phyloP scores from a whole-genome alignment of 2,113 vertebrate genomes.

The Atractosteus spatula region DNA sequence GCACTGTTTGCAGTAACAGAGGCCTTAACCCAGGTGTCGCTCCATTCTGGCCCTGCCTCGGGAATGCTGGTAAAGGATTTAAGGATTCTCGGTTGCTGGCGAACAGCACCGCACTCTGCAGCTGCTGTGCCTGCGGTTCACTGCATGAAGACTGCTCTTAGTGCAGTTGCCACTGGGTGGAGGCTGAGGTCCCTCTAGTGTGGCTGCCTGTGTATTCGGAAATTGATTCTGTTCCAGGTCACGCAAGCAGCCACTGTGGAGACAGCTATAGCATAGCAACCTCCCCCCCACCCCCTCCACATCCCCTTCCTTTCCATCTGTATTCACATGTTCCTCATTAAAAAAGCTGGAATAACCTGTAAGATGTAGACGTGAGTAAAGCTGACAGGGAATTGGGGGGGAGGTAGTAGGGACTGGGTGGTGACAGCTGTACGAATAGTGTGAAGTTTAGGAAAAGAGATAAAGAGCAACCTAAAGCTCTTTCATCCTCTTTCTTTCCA shows the following conservation, averaged over 20 bases:
- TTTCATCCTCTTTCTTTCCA: too few species aligned
- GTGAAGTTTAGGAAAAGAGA: slow-evolving; percentile 36
- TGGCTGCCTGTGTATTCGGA: neutral
- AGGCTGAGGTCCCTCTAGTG: neutral
- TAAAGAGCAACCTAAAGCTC: slow-evolving; percentile 27
- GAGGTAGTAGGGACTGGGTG: neutral
- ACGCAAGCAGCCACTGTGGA: neutral
- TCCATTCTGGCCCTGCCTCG: too few species aligned
- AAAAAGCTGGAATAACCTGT: slow-evolving; percentile 38
- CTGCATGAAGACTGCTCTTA: too few species aligned
- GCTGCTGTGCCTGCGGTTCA: too few species aligned
- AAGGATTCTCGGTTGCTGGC: too few species aligned
- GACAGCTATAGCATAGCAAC: slow-evolving; percentile 30
- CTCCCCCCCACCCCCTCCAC: slow-evolving; percentile 64
- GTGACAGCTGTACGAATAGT: neutral
- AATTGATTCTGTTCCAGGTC: neutral
- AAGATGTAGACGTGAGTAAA: slow-evolving; percentile 35
- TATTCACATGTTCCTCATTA: slow-evolving; percentile 78
- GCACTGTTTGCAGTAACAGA: too few species aligned
- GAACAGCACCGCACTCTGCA: too few species aligned
- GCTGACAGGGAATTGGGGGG: slow-evolving; percentile 40
- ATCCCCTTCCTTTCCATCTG: slow-evolving; percentile 53
- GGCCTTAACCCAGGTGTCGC: too few species aligned
- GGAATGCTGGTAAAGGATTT: too few species aligned
- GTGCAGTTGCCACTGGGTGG: neutral